Evolutionary conservation across 2,113 vertebrate genomes (phyloP).

Genomic region (Apteryx mantelli): DNA sequence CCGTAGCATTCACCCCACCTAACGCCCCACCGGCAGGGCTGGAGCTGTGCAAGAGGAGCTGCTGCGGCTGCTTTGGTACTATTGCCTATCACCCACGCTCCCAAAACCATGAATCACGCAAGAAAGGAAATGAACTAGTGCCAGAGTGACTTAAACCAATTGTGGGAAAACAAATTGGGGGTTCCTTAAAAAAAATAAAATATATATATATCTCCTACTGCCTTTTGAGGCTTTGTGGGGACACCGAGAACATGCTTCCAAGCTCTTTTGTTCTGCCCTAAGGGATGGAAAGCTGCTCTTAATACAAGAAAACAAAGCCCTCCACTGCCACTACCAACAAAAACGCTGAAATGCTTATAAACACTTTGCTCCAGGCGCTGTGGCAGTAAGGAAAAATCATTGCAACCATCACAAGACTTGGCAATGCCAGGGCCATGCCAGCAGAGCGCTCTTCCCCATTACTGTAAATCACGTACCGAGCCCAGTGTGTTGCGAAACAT

Average conservation of each 20-base stretch:
- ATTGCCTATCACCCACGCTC: not conserved
- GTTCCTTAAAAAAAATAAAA: not conserved
- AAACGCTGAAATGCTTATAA: slow-evolving; percentile 24
- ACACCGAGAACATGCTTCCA: slow-evolving; percentile 58
- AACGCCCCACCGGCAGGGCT: not conserved
- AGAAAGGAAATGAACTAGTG: slow-evolving; percentile 22
- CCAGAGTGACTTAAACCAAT: slow-evolving; percentile 43
- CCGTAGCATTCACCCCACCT: not conserved
- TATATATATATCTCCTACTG: not conserved
- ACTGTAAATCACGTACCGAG: slow-evolving; percentile 43
- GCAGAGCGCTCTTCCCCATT: slow-evolving; percentile 6
- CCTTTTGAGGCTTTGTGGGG: slow-evolving; percentile 48
- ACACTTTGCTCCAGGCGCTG: slow-evolving; percentile 45
- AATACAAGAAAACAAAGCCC: slow-evolving; percentile 68
- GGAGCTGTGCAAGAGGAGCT: not conserved
- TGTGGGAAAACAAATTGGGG: slow-evolving; percentile 44
- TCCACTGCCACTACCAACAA: slow-evolving; percentile 50
- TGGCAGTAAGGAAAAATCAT: slow-evolving; percentile 66
- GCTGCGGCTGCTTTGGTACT: not conserved
- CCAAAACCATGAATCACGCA: slow-evolving; percentile 1
- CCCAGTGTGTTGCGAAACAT: slow-evolving; percentile 27
- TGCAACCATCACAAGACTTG: slow-evolving; percentile 60
- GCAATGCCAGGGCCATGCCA: slow-evolving; percentile 47
- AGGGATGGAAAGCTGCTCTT: slow-evolving; percentile 67
- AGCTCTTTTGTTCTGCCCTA: slow-evolving; percentile 62